Evolutionary conservation across 2,888 invertebrate genomes (phyloP).

Genomic region (Thyatira batis): DNA sequence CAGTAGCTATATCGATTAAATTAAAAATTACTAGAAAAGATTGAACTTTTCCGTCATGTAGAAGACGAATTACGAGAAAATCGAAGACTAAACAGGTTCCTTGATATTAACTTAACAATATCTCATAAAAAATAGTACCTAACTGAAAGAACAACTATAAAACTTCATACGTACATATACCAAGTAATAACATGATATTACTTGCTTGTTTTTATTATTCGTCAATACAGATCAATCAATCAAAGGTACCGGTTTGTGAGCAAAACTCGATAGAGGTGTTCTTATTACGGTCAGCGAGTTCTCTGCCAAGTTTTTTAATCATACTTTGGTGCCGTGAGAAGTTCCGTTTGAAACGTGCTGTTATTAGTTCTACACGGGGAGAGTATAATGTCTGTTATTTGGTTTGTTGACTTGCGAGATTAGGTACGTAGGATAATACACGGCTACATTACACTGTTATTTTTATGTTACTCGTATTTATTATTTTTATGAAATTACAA

Average conservation of each 20-base stretch:
- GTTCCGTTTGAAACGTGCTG: slow-evolving; percentile 37
- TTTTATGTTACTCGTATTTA: not conserved
- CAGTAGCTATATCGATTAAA: too few relatives aligned
- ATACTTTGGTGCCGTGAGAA: slow-evolving; percentile 49
- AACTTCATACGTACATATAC: slow-evolving; percentile 31
- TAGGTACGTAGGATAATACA: not conserved
- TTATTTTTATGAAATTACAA: not conserved
- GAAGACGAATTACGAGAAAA: too few relatives aligned
- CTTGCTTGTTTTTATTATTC: slow-evolving; percentile 33
- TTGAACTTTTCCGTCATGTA: too few relatives aligned
- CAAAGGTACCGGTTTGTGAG: slow-evolving; percentile 18
- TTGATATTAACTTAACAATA: too few relatives aligned
- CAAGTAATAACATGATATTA: slow-evolving; percentile 16
- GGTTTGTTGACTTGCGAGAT: not conserved
- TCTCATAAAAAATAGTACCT: too few relatives aligned
- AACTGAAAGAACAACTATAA: slow-evolving; percentile 28
- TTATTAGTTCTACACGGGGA: slow-evolving; percentile 39
- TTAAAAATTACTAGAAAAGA: too few relatives aligned
- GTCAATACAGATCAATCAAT: slow-evolving; percentile 47
- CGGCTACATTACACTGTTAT: not conserved
- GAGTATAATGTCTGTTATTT: slow-evolving; percentile 7
- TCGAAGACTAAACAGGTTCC: too few relatives aligned
- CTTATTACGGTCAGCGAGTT: slow-evolving; percentile 45
- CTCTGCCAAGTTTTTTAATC: slow-evolving; percentile 54
- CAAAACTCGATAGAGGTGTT: slow-evolving; percentile 22